Evolutionary conservation across 2,797 vertebrate genomes (phyloP).

Genomic region (Rhabdomys pumilio): DNA sequence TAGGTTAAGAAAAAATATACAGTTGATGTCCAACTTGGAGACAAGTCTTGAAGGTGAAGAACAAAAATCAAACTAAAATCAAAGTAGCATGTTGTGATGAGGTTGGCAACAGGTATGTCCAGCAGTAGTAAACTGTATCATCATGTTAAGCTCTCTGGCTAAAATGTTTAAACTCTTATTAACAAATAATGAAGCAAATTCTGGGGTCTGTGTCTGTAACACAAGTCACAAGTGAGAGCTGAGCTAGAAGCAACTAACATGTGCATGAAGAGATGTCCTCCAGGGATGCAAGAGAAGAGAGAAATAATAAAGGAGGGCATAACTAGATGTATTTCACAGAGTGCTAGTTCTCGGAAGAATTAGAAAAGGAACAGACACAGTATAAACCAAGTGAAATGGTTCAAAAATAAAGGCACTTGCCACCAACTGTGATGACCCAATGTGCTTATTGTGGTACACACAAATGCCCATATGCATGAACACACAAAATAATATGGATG

Average conservation of each 20-base stretch:
- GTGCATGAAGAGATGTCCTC: background rate
- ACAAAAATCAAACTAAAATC: conserved; percentile 57
- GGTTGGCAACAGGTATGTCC: background rate
- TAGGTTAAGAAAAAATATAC: conserved; percentile 32
- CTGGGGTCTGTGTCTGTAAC: background rate
- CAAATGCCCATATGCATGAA: background rate
- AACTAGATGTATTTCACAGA: conserved; percentile 33
- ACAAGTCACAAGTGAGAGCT: background rate
- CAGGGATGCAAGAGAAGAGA: background rate
- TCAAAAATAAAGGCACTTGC: background rate
- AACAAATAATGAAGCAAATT: background rate
- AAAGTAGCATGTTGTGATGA: background rate
- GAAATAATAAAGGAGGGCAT: background rate
- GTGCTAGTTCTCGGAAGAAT: background rate
- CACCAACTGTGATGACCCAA: background rate
- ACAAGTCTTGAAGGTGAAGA: background rate
- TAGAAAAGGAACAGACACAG: background rate
- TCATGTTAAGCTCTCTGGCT: background rate
- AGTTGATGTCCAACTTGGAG: conserved; percentile 20
- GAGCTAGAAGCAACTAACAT: background rate
- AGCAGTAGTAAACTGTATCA: background rate
- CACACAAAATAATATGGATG: background rate
- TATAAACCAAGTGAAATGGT: background rate
- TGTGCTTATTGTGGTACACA: background rate
- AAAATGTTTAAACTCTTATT: background rate